Conservation (phyloP, 2,888 invertebrate species). For the Rugalucina vietnamica region DNA sequence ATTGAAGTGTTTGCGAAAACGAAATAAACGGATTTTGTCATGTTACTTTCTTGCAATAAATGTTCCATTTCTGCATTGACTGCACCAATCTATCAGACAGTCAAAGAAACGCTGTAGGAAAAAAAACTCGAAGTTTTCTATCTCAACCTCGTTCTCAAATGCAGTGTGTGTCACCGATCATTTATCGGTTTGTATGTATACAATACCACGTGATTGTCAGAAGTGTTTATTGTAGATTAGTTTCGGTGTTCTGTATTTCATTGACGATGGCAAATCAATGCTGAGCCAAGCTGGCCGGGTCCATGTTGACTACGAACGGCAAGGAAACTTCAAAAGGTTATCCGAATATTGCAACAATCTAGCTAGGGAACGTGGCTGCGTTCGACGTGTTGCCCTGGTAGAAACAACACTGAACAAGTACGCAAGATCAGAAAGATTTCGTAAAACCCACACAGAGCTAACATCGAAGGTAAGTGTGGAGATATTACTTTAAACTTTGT, state of each 20-base stretch:
- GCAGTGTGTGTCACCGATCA: no score
- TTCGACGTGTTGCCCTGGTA: slow-evolving; percentile 44
- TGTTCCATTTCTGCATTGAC: no score
- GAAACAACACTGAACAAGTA: slow-evolving; percentile 54
- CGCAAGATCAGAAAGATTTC: slow-evolving; percentile 49
- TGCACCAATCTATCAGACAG: no score
- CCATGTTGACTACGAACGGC: slow-evolving; percentile 41
- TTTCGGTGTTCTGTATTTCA: slow-evolving; percentile 45
- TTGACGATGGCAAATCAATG: slow-evolving; percentile 43
- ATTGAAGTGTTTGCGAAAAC: no score
- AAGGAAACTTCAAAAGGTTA: slow-evolving; percentile 43
- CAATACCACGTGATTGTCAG: no score
- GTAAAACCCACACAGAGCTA: slow-evolving; percentile 34
- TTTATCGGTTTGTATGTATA: no score
- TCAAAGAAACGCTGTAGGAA: no score
- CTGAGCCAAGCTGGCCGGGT: slow-evolving; percentile 54
- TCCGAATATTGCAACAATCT: slow-evolving; percentile 32
- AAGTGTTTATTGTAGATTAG: slow-evolving; percentile 42
- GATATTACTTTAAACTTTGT: no score
- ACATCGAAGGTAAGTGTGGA: slow-evolving; percentile 54
- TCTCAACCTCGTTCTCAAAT: no score
- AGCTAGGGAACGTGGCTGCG: slow-evolving; percentile 22
- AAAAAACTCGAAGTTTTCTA: no score
- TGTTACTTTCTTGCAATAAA: no score
- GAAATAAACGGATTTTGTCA: no score